These are phyloP conservation scores for Mungos mungo DNA, from an alignment of 2,113 vertebrate genomes.

Conservation along the genomic window DNA sequence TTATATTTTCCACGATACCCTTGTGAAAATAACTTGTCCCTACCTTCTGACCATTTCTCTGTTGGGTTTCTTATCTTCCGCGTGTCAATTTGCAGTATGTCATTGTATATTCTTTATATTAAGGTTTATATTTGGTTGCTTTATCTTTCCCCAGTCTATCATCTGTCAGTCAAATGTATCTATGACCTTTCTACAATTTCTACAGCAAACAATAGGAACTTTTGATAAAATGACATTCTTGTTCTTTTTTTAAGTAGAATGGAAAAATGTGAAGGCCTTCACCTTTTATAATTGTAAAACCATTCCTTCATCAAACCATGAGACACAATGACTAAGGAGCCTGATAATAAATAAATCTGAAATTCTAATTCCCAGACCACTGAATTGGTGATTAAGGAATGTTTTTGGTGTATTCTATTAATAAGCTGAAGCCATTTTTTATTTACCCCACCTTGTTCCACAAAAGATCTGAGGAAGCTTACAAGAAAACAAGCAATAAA, in stretches of 20 bases:
- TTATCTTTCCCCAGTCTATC: constrained; percentile 19
- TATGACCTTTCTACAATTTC: constrained; percentile 44
- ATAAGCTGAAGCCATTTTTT: constrained; percentile 66
- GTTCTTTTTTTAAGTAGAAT: constrained; percentile 28
- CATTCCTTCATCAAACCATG: constrained; percentile 44
- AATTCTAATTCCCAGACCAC: constrained; percentile 45
- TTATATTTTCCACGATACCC: not conserved
- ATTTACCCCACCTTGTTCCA: constrained; percentile 64
- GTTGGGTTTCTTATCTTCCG: not conserved
- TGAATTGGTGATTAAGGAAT: constrained; percentile 58
- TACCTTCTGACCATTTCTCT: constrained; percentile 31
- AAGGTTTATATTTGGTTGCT: not conserved
- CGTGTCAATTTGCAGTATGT: not conserved
- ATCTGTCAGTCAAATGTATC: constrained; percentile 31
- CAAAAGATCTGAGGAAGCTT: constrained; percentile 66
- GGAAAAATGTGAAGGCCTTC: constrained; percentile 8
- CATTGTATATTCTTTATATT: not conserved
- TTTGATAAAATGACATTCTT: not conserved
- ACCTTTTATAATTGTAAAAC: constrained; percentile 51
- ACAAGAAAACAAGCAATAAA: constrained; percentile 79
- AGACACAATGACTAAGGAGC: constrained; percentile 24
- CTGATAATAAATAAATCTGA: constrained; percentile 53
- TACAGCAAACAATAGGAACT: not conserved
- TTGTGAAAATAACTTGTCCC: constrained; percentile 15
- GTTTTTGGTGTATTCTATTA: constrained; percentile 67